phyloP scores from a whole-genome alignment of 1,140 invertebrate species.

The Marisa cornuarietis region DNA sequence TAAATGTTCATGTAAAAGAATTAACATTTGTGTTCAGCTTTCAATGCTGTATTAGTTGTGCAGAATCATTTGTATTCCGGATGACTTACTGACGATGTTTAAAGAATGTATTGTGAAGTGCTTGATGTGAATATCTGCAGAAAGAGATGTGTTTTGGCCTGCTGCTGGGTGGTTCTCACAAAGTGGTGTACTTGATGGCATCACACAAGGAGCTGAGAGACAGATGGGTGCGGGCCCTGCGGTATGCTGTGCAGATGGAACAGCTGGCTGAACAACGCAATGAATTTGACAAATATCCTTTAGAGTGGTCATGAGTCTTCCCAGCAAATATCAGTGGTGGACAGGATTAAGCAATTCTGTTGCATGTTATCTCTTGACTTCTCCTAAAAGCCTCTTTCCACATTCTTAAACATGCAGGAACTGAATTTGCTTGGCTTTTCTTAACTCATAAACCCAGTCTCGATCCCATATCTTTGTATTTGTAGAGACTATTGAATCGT shows the following conservation, averaged over 20 bases:
- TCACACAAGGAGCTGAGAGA: conserved; percentile 62
- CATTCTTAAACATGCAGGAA: too few relatives aligned
- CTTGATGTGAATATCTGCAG: conserved; percentile 43
- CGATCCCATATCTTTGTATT: too few relatives aligned
- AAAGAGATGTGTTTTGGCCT: conserved; percentile 69
- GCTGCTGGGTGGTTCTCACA: conserved; percentile 64
- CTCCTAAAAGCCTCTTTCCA: too few relatives aligned
- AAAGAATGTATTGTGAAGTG: neutral
- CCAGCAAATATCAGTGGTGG: too few relatives aligned
- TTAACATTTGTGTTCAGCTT: neutral
- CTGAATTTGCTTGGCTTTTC: too few relatives aligned
- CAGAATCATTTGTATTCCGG: neutral
- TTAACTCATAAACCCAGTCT: too few relatives aligned
- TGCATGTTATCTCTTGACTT: too few relatives aligned
- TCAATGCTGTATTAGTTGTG: neutral
- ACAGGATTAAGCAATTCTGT: too few relatives aligned
- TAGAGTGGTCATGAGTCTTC: neutral
- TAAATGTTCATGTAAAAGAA: neutral
- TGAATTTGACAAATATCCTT: conserved; percentile 56
- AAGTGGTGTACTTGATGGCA: conserved; percentile 67
- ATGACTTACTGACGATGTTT: neutral
- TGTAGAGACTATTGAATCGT: too few relatives aligned
- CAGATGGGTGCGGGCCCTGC: conserved; percentile 68
- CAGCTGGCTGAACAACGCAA: conserved; percentile 53
- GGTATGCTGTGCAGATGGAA: conserved; percentile 54